Percentiles rank a stretch among this genome's conserved stretches.
Evolutionary conservation across 2,797 vertebrate species (phyloP).

Genomic region (Australoheros facetus): DNA sequence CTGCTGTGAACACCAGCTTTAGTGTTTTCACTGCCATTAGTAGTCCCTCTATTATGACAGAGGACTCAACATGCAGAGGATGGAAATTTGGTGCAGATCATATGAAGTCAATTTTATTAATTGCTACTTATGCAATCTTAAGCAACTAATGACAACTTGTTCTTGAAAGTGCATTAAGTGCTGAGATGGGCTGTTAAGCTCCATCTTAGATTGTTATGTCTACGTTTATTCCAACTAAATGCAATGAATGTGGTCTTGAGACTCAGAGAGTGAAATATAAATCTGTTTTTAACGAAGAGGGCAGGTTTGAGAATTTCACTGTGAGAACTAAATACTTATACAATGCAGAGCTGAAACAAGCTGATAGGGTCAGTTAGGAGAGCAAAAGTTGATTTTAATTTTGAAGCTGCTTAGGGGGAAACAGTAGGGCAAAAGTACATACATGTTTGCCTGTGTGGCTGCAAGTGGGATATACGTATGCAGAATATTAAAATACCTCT

Average conservation of each 20-base stretch:
- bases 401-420: not conserved
- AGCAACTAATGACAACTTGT: not conserved
- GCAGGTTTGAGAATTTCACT: not conserved
- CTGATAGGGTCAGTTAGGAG: not conserved
- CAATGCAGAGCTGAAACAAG: not conserved
- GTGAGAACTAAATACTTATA: not conserved
- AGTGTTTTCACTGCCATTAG: not conserved
- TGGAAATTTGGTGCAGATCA: not conserved
- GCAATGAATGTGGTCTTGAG: not conserved
- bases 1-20: not conserved
- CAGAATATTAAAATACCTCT: conserved; percentile 62
- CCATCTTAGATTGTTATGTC: not conserved
- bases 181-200: not conserved
- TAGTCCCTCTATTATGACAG: not conserved
- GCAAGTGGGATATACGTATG: not conserved
- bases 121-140: not conserved
- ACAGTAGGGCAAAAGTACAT: not conserved
- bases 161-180: not conserved
- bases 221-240: not conserved
- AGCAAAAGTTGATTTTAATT: not conserved
- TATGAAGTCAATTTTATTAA: not conserved
- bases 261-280: not conserved
- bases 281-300: not conserved
- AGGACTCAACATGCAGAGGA: not conserved
- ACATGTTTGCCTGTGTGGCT: not conserved